Base-by-base conservation (phyloP, 1,140 invertebrate species). In the Drosophila kanapiae region DNA sequence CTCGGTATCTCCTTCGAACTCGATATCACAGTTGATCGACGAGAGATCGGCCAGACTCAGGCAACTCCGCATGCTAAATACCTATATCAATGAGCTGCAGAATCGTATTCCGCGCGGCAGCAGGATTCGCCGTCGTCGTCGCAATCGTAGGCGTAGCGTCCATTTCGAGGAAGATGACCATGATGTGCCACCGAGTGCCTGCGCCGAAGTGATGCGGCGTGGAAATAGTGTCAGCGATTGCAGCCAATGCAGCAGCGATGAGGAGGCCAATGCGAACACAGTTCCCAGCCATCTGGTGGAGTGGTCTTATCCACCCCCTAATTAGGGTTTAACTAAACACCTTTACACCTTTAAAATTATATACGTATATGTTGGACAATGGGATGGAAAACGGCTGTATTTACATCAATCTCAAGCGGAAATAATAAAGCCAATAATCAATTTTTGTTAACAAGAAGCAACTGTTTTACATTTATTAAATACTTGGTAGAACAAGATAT, bases 181-280 rank as follows among this genome's bases (percentile, higher is more conserved):
- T 11, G 63, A 61, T 2, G 11, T 56, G 58, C 40, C 29, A 14
- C 13, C 10, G 10, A 1, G 6, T 42, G 11, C n/a, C n/a, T 0
- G 33, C 0, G 54, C n/a, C 1, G 62, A 75, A 51, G 59, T 80
- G 3, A 49, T 49, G 6, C 67, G 71, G 0, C 83, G 80, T 1
- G 83, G 83, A 10, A 87, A 87, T 18, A 87, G 83, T 11, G 23
- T 77, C 57, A 87, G 83, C 38, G 83, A 87, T 63, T 70, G 77
- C 18, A 87, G 83, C 10, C 71, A 87, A 53, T 87, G 80, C 45
- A 87, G 83, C 68, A 74, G 67, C 37, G 60, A 70, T 4, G 68
- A 62, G 14, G 43, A 59, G n/a, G 27, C 16, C 18, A 8, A 16
- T 0, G 5, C 9, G 2, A 18, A n/a, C 27, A 9, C 18, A 10